Percentiles rank a stretch among this genome's conserved stretches.
Evolutionary conservation across 1,140 invertebrate genomes (phyloP).

Genomic region (Camponotus pennsylvanicus): DNA sequence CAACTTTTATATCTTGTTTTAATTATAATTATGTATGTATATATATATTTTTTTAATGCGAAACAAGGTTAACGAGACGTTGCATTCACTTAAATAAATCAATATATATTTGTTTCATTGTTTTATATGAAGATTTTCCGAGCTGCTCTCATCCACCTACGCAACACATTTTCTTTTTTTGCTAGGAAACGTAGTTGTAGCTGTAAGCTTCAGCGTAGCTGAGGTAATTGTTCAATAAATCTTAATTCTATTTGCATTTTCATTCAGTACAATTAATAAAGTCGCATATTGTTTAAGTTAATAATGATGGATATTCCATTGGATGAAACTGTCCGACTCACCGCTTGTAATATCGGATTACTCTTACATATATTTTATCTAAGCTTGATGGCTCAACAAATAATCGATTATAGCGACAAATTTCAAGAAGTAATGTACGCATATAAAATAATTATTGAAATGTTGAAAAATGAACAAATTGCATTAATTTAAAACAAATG

Average conservation of each 20-base stretch:
- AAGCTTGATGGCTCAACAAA: neutral
- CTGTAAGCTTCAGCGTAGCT: neutral
- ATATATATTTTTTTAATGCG: neutral
- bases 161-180: neutral
- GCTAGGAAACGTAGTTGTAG: neutral
- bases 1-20: too few species aligned
- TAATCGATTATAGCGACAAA: conserved; percentile 11
- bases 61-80: neutral
- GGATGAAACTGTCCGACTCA: conserved; percentile 14
- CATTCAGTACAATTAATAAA: neutral
- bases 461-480: too few species aligned
- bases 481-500: too few species aligned
- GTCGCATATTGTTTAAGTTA: conserved; percentile 15
- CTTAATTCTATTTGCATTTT: neutral
- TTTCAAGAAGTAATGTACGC: conserved; percentile 34
- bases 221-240: conserved; percentile 28
- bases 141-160: conserved; percentile 20
- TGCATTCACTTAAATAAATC: neutral
- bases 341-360: neutral
- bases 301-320: neutral
- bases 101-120: neutral
- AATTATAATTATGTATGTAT: too few species aligned
- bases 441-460: neutral
- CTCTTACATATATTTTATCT: conserved; percentile 10
- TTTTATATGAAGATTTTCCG: conserved; percentile 8